Evolutionary conservation across 2,797 vertebrate genomes (phyloP), one percentile per base, ranked within the genome.

Genomic region (Melanogrammus aeglefinus): DNA sequence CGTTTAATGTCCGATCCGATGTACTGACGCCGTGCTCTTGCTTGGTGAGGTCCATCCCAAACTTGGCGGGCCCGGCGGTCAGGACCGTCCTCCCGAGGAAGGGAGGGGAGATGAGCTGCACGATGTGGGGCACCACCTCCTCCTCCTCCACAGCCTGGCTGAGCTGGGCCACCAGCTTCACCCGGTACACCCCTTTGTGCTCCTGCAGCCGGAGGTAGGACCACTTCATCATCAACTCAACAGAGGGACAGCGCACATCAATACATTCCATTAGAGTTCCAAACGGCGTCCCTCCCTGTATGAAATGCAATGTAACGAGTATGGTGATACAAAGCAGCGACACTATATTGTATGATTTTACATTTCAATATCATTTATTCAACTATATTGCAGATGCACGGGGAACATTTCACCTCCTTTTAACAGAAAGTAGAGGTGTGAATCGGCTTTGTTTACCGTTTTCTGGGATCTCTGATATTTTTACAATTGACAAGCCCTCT

Each of bases 51-150:
- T 96, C 95, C 93, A 94, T 90, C 74, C 95, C 95, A 84, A 96
- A 96, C 86, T 95, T 95, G 75, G 95, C 95, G 1, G 95, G 95
- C 76, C 94, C 95, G 0, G 94, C 95, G 0, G 92, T 94, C 73
- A 95, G 91, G 31, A 94, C 94, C 0, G 90, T 93, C 80, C 93
- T 84, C 14, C 95, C 95, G 86, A 95, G 89, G 80, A 92, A 95
- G 0, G 95, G 95, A 1, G 95, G 95, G 0, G 95, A 96, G 84
- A 96, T 95, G 82, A 96, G 88, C 86, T 96, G 95, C 33, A 96
- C 93, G 0, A 90, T 88, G 35, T 92, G 92, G 35, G 94, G 93
- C n/a, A 93, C 76, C 77, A 95, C 93, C 81, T 89, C 91, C 35
- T 93, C 92, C 39, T 93, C 93, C 78, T 94, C 93, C 0, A 82